phyloP scores from a whole-genome alignment of 2,797 vertebrate species.

The Apodemus agrarius region DNA sequence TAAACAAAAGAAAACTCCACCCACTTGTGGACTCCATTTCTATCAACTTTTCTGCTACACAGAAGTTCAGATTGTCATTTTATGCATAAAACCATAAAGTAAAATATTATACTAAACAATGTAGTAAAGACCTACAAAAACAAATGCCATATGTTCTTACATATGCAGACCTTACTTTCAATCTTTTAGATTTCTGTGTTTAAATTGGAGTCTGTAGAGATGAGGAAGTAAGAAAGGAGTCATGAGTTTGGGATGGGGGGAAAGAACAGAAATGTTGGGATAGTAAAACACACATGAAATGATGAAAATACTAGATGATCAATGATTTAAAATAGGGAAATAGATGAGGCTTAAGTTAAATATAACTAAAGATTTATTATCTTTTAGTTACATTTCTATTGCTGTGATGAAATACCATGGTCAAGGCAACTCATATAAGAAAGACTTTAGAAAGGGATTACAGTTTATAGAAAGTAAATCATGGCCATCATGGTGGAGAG shows the following conservation, averaged over 20 bases:
- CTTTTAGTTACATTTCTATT: neutral
- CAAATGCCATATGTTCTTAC: neutral
- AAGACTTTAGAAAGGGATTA: neutral
- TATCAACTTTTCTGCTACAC: neutral
- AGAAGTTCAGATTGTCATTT: neutral
- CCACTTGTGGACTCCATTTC: neutral
- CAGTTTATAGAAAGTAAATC: neutral
- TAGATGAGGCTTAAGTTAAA: neutral
- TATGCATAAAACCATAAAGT: neutral
- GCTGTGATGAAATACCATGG: neutral
- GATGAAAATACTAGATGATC: neutral
- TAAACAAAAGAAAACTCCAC: constrained; percentile 26
- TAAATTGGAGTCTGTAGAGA: neutral
- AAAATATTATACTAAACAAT: neutral
- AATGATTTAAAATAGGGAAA: neutral
- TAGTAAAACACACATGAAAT: neutral
- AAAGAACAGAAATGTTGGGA: neutral
- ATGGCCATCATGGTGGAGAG: neutral
- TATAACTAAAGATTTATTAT: neutral
- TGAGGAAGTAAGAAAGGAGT: neutral
- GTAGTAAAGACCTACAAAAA: neutral
- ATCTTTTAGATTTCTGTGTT: neutral
- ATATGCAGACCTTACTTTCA: neutral
- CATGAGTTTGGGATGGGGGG: neutral
- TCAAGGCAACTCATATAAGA: neutral